These are phyloP conservation scores for Papilio elwesi DNA, from an alignment of 2,888 invertebrate genomes.

Conservation along the genomic window DNA sequence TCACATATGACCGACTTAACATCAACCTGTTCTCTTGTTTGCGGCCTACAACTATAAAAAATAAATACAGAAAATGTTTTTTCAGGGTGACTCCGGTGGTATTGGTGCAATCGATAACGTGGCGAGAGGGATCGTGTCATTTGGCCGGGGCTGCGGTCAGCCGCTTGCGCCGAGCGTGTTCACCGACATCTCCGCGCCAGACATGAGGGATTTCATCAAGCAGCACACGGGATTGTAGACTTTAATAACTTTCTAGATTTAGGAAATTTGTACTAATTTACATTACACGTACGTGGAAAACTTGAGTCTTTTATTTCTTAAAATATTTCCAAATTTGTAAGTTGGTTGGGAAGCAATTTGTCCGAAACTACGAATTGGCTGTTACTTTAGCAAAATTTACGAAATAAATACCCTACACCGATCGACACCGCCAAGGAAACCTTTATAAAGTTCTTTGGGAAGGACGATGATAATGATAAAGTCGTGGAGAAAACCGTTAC, in stretches of 20 bases:
- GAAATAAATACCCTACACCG: too few species aligned
- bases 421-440: too few species aligned
- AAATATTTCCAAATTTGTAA: background rate
- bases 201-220: constrained; percentile 61
- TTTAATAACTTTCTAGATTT: background rate
- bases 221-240: constrained; percentile 58
- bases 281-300: background rate
- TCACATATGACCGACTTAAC: too few species aligned
- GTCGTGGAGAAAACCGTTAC: too few species aligned
- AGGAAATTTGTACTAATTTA: constrained; percentile 2
- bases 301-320: background rate
- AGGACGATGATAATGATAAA: too few species aligned
- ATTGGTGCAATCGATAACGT: constrained; percentile 64
- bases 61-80: background rate
- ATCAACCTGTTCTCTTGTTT: too few species aligned
- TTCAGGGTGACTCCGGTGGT: constrained; percentile 71
- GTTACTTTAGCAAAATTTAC: too few species aligned
- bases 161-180: constrained; percentile 65
- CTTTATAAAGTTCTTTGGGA: too few species aligned
- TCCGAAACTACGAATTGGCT: too few species aligned
- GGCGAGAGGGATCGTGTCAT: constrained; percentile 71
- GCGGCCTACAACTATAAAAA: too few species aligned
- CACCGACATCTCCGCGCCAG: constrained; percentile 60
- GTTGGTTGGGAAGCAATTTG: too few species aligned
- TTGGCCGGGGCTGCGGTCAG: constrained; percentile 68